These are phyloP conservation scores for Myrmophylax atrothorax DNA, from an alignment of 2,113 vertebrate genomes.

Conservation along the genomic window DNA sequence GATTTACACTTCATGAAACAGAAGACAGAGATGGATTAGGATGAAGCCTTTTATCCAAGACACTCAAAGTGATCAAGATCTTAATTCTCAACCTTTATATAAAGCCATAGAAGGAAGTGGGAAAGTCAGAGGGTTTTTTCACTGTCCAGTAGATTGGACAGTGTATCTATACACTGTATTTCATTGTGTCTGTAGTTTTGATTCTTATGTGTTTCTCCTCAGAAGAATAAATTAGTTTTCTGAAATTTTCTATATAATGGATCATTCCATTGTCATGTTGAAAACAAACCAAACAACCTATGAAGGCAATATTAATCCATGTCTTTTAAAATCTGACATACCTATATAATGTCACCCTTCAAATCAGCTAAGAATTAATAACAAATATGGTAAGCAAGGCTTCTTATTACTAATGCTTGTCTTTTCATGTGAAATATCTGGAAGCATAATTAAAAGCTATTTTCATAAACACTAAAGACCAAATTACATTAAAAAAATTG, in stretches of 20 bases:
- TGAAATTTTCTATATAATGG: not conserved
- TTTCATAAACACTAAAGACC: not conserved
- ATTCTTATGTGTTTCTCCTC: not conserved
- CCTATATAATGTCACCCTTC: not conserved
- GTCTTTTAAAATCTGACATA: not conserved
- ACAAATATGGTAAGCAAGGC: not conserved
- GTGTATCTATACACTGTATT: not conserved
- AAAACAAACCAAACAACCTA: not conserved
- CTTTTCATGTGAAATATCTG: not conserved
- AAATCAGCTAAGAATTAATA: not conserved
- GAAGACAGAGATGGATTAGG: not conserved
- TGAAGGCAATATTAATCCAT: not conserved
- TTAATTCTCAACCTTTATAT: not conserved
- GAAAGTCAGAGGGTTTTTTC: fast-evolving
- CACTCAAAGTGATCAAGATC: not conserved
- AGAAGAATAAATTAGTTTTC: not conserved
- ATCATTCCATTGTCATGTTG: not conserved
- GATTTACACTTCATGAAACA: not conserved
- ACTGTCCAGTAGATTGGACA: not conserved
- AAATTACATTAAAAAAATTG: not conserved
- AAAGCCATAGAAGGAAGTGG: not conserved
- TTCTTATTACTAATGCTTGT: not conserved
- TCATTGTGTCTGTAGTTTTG: not conserved
- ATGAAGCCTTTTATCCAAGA: not conserved
- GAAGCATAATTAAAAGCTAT: not conserved